Base-by-base conservation (phyloP, 2,888 invertebrate genomes). In the Drosophila mercatorum region DNA sequence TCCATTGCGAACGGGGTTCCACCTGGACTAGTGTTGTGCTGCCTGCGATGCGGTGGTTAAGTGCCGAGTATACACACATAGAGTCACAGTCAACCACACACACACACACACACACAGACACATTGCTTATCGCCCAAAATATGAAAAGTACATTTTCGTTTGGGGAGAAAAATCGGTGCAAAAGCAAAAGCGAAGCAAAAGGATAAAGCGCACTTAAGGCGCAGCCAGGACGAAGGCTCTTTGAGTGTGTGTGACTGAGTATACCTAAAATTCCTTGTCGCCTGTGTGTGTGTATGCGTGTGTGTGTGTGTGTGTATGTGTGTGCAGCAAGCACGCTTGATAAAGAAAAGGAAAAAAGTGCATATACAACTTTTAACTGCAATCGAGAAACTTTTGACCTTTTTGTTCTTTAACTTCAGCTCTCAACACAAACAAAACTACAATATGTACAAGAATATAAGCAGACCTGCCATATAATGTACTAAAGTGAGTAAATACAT, bases 381-480 rank as follows among this genome's bases (percentile, higher is more conserved):
- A 81, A 87, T 75, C 88, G 83, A 86, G 86, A 83, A 90, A 88
- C 87, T 88, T 88, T 86, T 90, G 84, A 90, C 90, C 90, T 88
- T 88, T 88, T 77, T 87, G 77, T 67, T 78, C 73, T 71, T 66
- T 68, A 80, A 76, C 74, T 73, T 56, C 44, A 46, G 53, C 60
- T 59, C 52, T 69, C 40, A 68, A 53, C 58, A 69, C 57, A 64
- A 58, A 69, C 62, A 63, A 55, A 68, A 28, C 41, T 44, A 17
- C 46, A 40, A 49, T 60, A 44, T 61, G 26, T 43, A n/a, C 43
- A 43, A 17, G 31, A 53, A 28, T 31, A 49, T 22, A 51, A 63
- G 36, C 51, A 34, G 49, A 31, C 49, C 17, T 17, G 31, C 31
- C 49, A 65, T 17, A 77, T 31, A 46, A 56, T 43, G 31, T 65